A percentile compares a stretch with the other conserved stretches of the same genome.
Evolutionary conservation across 2,888 invertebrate genomes (phyloP).

Genomic region (Mellilla xanthometata): DNA sequence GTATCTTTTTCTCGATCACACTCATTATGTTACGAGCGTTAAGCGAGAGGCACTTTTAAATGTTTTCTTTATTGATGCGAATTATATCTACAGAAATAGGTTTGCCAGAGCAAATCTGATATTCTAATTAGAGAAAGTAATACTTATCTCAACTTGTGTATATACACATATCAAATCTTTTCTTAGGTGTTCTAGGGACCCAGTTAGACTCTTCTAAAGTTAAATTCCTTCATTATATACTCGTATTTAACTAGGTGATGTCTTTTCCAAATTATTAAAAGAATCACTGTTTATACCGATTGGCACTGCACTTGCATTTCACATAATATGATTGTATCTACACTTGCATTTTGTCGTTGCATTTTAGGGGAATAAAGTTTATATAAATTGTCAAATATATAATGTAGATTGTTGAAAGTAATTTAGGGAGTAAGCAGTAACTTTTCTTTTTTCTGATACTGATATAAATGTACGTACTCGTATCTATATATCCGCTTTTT

Average conservation of each 20-base stretch:
- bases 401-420: slow-evolving; percentile 68
- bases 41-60: too few relatives aligned
- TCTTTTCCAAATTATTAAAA: slow-evolving; percentile 51
- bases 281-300: slow-evolving; percentile 57
- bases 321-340: slow-evolving; percentile 62
- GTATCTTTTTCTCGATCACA: too few relatives aligned
- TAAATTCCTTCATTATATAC: slow-evolving; percentile 4
- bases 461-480: neutral
- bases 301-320: slow-evolving; percentile 75
- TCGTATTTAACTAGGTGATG: slow-evolving; percentile 31
- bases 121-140: too few relatives aligned
- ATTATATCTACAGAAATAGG: too few relatives aligned
- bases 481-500: slow-evolving; percentile 6
- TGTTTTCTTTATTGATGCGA: too few relatives aligned
- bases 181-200: slow-evolving; percentile 14
- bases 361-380: slow-evolving; percentile 51
- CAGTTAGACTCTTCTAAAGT: slow-evolving; percentile 5
- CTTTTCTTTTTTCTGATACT: neutral
- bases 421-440: slow-evolving; percentile 68
- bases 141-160: slow-evolving; percentile 7
- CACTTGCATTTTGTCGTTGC: slow-evolving; percentile 73
- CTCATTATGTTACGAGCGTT: too few relatives aligned
- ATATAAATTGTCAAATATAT: slow-evolving; percentile 51
- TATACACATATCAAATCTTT: slow-evolving; percentile 36
- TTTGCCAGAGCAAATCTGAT: too few relatives aligned